Evolutionary conservation across 2,797 vertebrate genomes (phyloP), one percentile per base, ranked within the genome.

Genomic region (Sphenopsis melanotis): DNA sequence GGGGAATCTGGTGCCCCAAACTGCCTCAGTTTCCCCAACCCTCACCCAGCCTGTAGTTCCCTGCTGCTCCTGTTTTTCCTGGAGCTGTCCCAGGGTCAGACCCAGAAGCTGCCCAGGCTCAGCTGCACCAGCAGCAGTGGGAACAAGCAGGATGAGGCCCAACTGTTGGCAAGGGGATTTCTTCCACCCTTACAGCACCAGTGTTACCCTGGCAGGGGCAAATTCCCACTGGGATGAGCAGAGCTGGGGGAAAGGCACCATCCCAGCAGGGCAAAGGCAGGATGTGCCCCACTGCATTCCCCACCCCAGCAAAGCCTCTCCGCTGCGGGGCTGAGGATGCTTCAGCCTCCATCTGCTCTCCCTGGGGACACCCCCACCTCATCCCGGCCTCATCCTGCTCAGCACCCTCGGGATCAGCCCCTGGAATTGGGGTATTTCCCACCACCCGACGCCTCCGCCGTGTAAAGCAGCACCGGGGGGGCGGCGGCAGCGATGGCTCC

Each of bases 1-100:
- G 6, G 37, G n/a, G 21, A 44, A 12, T 23, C 50, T 55, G 46
- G 26, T 1, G 8, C 4, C 10, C 8, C n/a, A 0, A 12, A 2
- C 10, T 56, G 42, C 86, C 90, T 95, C 96, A 78, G 90, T 93
- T 90, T 90, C 84, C 84, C 80, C 80, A 68, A 2, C 13, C 13
- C 42, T 53, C 3, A 0, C 27, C 10, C 39, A 46, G 5, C n/a
- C n/a, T 41, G 32, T 11, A 27, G 42, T 0, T 87, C 61, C 10
- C 55, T 3, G 3, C 19, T 36, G 56, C 9, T 81, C 42, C 34
- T 3, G 3, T 19, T 22, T 64, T 36, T 24, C 42, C 42, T 3
- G 1, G 59, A 70, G 64, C 36, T 0, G 0, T 49, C 70, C 37
- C 61, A n/a, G 7, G 55, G 47, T 5, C 13, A 30, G 50, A 52